These are phyloP conservation scores for Cantharis lateralis DNA, from an alignment of 2,888 invertebrate genomes.

Conservation along the genomic window DNA sequence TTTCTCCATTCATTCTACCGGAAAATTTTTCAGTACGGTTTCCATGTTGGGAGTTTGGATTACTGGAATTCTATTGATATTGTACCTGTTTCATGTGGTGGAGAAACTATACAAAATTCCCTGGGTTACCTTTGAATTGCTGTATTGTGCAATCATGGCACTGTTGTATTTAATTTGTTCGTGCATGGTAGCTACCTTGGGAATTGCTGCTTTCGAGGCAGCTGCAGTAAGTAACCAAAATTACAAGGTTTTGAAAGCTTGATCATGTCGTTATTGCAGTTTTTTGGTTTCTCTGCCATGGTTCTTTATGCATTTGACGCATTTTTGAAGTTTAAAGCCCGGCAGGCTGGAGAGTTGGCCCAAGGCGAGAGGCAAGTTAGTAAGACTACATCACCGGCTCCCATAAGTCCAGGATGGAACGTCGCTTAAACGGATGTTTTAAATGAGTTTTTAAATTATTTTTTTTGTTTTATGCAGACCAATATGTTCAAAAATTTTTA, in stretches of 20 bases:
- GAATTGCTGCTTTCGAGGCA: constrained; percentile 65
- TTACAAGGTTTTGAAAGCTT: constrained; percentile 27
- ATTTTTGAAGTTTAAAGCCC: constrained; percentile 74
- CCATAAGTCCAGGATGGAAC: constrained; percentile 40
- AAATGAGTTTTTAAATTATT: neutral
- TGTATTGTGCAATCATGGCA: constrained; percentile 75
- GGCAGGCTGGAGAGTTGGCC: constrained; percentile 70
- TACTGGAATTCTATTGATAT: constrained; percentile 74
- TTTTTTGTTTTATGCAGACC: neutral
- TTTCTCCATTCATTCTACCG: constrained; percentile 58
- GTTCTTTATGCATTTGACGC: constrained; percentile 78
- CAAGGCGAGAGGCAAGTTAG: constrained; percentile 71
- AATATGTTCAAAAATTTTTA: neutral
- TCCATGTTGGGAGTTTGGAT: constrained; percentile 87
- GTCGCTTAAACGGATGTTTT: neutral
- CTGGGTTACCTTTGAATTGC: constrained; percentile 83
- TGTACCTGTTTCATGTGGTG: constrained; percentile 84
- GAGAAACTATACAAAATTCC: constrained; percentile 85
- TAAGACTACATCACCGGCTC: constrained; percentile 65
- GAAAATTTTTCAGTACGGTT: constrained; percentile 77
- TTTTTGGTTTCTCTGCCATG: constrained; percentile 86
- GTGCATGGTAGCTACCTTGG: constrained; percentile 67
- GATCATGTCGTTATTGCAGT: constrained; percentile 61
- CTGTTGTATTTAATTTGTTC: constrained; percentile 77
- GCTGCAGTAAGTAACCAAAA: constrained; percentile 69